Conservation (phyloP, 64 coral and sea anemone genomes). For the Acropora tenuis region DNA sequence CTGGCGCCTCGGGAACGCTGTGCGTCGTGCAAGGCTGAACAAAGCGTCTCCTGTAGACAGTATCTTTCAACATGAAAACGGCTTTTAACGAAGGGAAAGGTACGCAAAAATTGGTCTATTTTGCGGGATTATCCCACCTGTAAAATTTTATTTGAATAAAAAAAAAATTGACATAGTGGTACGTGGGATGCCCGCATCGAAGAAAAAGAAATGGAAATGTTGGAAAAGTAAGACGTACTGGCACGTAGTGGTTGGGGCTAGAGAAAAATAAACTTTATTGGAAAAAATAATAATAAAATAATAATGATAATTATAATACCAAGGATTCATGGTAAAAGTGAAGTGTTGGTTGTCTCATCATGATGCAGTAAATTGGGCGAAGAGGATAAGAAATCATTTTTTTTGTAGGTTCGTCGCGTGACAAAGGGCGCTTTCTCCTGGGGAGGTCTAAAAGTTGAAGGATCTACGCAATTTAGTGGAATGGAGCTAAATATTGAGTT, state of each 20-base stretch:
- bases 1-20: constrained; percentile 81
- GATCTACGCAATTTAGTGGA: constrained; percentile 14
- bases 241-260: too few relatives aligned
- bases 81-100: constrained; percentile 91
- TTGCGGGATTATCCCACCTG: too few relatives aligned
- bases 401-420: constrained; percentile 56
- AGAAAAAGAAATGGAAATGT: too few relatives aligned
- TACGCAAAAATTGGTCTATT: not conserved
- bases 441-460: constrained; percentile 74
- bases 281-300: too few relatives aligned
- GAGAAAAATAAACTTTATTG: too few relatives aligned
- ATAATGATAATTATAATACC: too few relatives aligned
- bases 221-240: not conserved
- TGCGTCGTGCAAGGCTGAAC: constrained; percentile 72
- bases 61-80: constrained; percentile 79
- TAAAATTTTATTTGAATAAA: too few relatives aligned
- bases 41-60: constrained; percentile 70
- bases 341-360: too few relatives aligned
- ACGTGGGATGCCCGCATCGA: not conserved
- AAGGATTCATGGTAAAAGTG: too few relatives aligned
- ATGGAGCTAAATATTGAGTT: constrained; percentile 51
- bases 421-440: constrained; percentile 67
- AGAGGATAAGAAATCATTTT: not conserved
- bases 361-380: not conserved
- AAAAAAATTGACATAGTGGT: not conserved